phyloP scores from a whole-genome alignment of 2,797 vertebrate species.

The Anas capensis region DNA sequence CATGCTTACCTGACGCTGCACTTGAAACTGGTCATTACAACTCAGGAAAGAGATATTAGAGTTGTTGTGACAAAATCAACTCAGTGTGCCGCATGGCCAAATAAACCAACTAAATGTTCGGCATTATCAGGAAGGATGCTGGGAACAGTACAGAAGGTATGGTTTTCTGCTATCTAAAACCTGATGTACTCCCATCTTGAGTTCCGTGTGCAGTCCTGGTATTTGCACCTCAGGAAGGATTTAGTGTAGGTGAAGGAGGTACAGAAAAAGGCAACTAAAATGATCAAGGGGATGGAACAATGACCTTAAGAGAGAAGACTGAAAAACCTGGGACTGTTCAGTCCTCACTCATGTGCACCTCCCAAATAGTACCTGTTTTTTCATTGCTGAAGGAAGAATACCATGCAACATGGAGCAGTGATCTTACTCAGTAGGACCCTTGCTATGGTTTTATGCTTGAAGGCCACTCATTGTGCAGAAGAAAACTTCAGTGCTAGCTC shows the following conservation, averaged over 20 bases:
- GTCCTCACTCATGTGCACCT: rapidly evolving
- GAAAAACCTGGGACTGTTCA: background rate
- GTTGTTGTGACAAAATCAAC: background rate
- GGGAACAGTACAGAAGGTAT: background rate
- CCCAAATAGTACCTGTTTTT: background rate
- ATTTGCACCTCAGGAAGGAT: background rate
- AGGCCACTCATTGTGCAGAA: background rate
- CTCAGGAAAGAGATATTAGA: background rate
- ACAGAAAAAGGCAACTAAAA: background rate
- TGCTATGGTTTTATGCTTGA: background rate
- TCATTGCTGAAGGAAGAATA: background rate
- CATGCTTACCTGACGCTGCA: background rate
- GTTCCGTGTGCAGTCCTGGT: background rate
- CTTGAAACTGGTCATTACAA: background rate
- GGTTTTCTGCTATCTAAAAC: background rate
- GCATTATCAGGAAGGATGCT: background rate
- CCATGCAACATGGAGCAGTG: rapidly evolving
- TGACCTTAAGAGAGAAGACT: background rate
- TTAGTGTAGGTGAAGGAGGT: background rate
- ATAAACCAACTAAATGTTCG: background rate
- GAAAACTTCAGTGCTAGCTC: background rate
- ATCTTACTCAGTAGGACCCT: background rate
- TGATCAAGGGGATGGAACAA: background rate
- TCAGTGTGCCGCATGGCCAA: background rate
- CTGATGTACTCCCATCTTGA: background rate